Evolutionary conservation across 1,140 invertebrate species (phyloP), one percentile per base, ranked within the genome.

Genomic region (Bombus superbus): DNA sequence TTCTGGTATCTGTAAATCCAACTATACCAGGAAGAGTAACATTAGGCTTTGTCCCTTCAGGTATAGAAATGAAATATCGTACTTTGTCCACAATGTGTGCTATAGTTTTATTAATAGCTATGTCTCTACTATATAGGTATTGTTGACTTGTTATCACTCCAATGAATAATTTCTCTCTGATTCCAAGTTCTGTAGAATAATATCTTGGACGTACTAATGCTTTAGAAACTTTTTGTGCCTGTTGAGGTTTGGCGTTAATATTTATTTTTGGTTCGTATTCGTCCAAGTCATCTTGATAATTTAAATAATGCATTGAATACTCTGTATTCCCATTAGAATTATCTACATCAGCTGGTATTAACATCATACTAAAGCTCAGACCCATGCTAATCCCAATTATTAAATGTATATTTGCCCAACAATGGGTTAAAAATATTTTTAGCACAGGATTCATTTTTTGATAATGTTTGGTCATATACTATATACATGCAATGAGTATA

Each of bases 151-250:
- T 97, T 82, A 98, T 95, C 68, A 98, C 96, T 5, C 97, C 98
- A 35, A 98, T 97, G 91, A 99, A 97, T n/a, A 99, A 93, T 93
- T 98, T 98, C 57, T 98, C 97, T 72, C 97, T 96, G 73, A 99
- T 98, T 3, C 98, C 98, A 57, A 99, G 96, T 95, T 99, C 98
- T 0, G 98, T 98, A 25, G 98, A 98, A 94, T 98, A 99, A 95
- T 98, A 99, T 53, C 98, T 96, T 2, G 98, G 98, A 11, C 98
- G 96, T 57, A 97, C 95, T 77, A 98, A 93, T 1, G 91, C 90
- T 90, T 96, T 95, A n/a, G 95, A 94, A 38, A 92, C 90, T 89
- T 96, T 96, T 86, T 95, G 94, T 11, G 95, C 94, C 57, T 94
- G 94, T 72, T 95, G 94, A 18, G 96, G 96, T 88, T 96, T 96